phyloP scores from a whole-genome alignment of 2,888 invertebrate genomes.

The Thalpophila matura region DNA sequence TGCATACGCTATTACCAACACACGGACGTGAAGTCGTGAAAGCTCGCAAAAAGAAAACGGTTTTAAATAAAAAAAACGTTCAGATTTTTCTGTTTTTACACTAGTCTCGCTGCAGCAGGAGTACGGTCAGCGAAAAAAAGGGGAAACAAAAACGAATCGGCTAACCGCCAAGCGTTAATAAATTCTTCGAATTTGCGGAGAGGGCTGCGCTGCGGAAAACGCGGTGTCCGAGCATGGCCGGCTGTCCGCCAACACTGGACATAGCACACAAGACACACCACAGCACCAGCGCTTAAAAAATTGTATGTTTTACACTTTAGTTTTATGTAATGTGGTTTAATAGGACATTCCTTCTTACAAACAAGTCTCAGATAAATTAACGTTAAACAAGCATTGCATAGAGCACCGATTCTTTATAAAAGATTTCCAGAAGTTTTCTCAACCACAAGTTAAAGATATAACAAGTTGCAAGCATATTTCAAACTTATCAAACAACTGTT shows the following conservation, averaged over 20 bases:
- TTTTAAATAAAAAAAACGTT: conserved; percentile 61
- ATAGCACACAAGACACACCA: conserved; percentile 47
- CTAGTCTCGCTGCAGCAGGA: conserved; percentile 76
- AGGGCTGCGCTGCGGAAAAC: conserved; percentile 74
- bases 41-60: conserved; percentile 62
- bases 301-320: conserved; percentile 34
- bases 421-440: too few relatives aligned
- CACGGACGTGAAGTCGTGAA: conserved; percentile 50
- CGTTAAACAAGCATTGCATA: neutral
- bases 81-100: conserved; percentile 76
- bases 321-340: conserved; percentile 23
- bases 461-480: neutral
- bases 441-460: too few relatives aligned
- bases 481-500: conserved; percentile 18
- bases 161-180: conserved; percentile 88
- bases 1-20: conserved; percentile 54
- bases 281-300: conserved; percentile 51
- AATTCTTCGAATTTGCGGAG: conserved; percentile 85
- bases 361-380: neutral
- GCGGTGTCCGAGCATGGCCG: conserved; percentile 67
- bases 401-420: too few relatives aligned
- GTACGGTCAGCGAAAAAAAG: conserved; percentile 79
- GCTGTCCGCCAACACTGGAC: conserved; percentile 64
- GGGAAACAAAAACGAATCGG: conserved; percentile 82
- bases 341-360: conserved; percentile 6